These are phyloP conservation scores for Gallinago nigripennis DNA, from an alignment of 2,797 vertebrate genomes.

Conservation along the genomic window DNA sequence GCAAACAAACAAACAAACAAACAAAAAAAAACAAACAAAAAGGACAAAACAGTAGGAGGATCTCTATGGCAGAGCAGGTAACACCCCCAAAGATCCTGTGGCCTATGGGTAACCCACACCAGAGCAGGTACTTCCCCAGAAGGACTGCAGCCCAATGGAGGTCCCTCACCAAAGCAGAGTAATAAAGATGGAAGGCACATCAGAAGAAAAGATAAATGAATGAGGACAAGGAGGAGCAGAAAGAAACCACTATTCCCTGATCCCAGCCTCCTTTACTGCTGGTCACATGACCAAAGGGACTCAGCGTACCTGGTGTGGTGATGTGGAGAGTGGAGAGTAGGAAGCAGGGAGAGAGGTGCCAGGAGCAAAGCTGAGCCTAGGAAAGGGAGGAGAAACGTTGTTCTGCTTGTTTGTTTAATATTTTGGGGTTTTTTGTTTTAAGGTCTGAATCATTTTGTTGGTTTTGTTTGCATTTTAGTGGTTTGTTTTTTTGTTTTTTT, in stretches of 20 bases:
- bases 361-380: neutral
- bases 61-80: fast-evolving
- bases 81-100: neutral
- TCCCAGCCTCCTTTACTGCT: neutral
- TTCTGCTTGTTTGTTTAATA: neutral
- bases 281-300: neutral
- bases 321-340: neutral
- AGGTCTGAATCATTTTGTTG: neutral
- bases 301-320: neutral
- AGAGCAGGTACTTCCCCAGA: neutral
- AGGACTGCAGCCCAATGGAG: neutral
- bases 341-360: neutral
- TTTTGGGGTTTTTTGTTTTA: neutral
- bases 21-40: neutral
- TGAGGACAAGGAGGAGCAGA: neutral
- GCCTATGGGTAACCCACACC: fast-evolving
- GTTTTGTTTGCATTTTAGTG: neutral
- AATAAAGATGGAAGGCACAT: neutral
- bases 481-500: neutral
- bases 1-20: no score
- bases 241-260: neutral
- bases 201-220: neutral
- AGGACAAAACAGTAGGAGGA: neutral
- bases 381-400: neutral
- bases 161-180: fast-evolving